phyloP scores from a whole-genome alignment of 1,140 invertebrate species.

The Drosophila orena region DNA sequence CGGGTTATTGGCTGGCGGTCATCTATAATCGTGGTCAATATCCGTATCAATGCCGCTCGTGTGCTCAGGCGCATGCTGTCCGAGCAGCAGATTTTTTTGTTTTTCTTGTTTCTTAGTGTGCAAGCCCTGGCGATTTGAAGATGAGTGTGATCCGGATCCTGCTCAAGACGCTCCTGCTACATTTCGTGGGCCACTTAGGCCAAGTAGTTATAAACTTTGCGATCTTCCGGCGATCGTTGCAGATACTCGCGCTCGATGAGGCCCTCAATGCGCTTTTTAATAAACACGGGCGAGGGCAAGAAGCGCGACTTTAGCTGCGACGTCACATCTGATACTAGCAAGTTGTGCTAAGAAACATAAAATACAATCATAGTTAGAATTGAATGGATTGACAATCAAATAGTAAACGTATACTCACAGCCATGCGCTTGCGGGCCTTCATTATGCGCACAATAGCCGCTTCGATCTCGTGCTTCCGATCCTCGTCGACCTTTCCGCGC shows the following conservation, averaged over 20 bases:
- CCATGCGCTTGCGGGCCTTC: constrained; percentile 98
- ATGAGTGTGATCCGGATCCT: constrained; percentile 26
- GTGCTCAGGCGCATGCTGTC: constrained; percentile 4
- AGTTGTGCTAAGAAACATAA: constrained; percentile 90
- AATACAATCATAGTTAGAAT: background rate
- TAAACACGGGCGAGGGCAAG: constrained; percentile 98
- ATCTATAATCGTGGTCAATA: constrained; percentile 63
- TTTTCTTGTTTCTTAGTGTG: constrained; percentile 7
- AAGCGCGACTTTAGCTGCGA: constrained; percentile 98
- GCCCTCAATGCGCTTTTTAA: constrained; percentile 99
- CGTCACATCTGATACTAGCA: constrained; percentile 98
- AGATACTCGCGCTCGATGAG: constrained; percentile 99
- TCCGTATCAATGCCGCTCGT: constrained; percentile 33
- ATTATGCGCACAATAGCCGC: constrained; percentile 99
- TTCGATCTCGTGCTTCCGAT: constrained; percentile 99
- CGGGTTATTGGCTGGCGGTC: constrained; percentile 27
- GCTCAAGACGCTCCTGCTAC: background rate
- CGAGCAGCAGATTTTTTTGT: background rate
- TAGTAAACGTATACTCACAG: constrained; percentile 86
- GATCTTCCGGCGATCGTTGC: constrained; percentile 97
- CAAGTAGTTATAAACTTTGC: constrained; percentile 96
- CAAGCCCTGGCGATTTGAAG: constrained; percentile 10
- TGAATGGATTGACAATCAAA: background rate
- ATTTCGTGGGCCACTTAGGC: constrained; percentile 90
- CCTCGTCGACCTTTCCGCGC: constrained; percentile 99